A percentile compares a stretch with the other conserved stretches of the same genome.
Conservation (phyloP, 2,888 invertebrate genomes). For the Octonoba sinensis region DNA sequence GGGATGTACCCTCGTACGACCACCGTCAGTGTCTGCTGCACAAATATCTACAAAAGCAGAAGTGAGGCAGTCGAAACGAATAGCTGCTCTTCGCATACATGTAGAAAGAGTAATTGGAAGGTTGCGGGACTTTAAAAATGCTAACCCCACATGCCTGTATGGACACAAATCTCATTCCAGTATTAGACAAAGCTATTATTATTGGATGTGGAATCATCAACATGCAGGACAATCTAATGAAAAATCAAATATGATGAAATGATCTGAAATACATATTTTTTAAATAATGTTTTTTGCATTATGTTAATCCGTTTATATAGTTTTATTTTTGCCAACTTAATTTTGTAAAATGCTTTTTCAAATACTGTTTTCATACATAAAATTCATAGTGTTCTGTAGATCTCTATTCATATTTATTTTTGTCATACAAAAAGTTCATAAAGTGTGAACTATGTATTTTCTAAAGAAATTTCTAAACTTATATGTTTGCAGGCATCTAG, state of each 20-base stretch:
- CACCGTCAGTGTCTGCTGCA: conserved; percentile 11
- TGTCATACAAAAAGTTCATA: too few species aligned
- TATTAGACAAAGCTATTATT: background rate
- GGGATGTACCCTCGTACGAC: conserved; percentile 13
- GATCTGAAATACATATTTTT: too few species aligned
- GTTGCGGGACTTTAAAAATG: conserved; percentile 35
- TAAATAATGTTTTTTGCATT: too few species aligned
- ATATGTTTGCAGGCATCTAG: too few species aligned
- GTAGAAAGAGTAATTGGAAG: conserved; percentile 10
- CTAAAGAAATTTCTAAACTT: too few species aligned
- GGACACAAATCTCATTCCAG: background rate
- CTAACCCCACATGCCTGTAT: conserved; percentile 21
- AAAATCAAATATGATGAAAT: background rate
- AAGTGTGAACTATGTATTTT: too few species aligned
- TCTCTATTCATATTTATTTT: too few species aligned
- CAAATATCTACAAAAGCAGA: background rate
- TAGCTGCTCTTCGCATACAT: conserved; percentile 3
- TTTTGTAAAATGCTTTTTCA: too few species aligned
- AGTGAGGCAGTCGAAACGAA: background rate
- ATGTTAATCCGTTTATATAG: too few species aligned
- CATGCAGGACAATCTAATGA: background rate
- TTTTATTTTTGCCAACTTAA: too few species aligned
- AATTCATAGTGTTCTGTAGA: too few species aligned
- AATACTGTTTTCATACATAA: too few species aligned
- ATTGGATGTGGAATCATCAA: background rate